These are phyloP conservation scores for Ptychoptera albimana DNA, from an alignment of 2,888 invertebrate genomes.

Conservation along the genomic window DNA sequence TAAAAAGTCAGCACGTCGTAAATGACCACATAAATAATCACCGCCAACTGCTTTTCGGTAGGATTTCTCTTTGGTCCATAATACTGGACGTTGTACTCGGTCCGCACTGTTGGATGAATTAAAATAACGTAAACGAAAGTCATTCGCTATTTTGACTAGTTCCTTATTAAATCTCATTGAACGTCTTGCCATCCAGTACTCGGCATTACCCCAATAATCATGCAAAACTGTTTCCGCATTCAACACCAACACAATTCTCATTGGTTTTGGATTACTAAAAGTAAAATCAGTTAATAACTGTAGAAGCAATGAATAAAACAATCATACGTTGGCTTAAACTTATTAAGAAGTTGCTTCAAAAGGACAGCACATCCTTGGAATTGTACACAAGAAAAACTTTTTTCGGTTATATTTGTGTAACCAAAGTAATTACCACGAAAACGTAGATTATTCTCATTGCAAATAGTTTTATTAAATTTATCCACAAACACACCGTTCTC, in stretches of 20 bases:
- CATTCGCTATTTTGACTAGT: constrained; percentile 47
- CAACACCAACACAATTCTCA: constrained; percentile 18
- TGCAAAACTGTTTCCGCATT: constrained; percentile 80
- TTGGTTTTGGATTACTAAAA: constrained; percentile 3
- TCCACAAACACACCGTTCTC: constrained; percentile 65
- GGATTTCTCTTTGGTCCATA: constrained; percentile 44
- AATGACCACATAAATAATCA: constrained; percentile 70
- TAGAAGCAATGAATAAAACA: neutral
- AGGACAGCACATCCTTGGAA: constrained; percentile 64
- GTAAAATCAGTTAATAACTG: neutral
- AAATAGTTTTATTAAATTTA: constrained; percentile 51
- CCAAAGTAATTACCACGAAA: constrained; percentile 44
- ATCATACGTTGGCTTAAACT: constrained; percentile 14
- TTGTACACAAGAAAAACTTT: constrained; percentile 45
- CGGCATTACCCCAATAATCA: constrained; percentile 63
- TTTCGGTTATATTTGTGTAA: constrained; percentile 43
- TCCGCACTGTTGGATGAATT: constrained; percentile 44
- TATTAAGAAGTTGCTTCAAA: constrained; percentile 41
- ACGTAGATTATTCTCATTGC: constrained; percentile 20
- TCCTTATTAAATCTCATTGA: constrained; percentile 78
- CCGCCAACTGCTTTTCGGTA: constrained; percentile 40
- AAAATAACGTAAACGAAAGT: constrained; percentile 45
- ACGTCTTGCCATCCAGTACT: constrained; percentile 74
- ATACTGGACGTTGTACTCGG: constrained; percentile 36
- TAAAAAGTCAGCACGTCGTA: constrained; percentile 79